These are phyloP conservation scores for Drosophila bifasciata DNA, from an alignment of 1,140 invertebrate species.

Conservation along the genomic window DNA sequence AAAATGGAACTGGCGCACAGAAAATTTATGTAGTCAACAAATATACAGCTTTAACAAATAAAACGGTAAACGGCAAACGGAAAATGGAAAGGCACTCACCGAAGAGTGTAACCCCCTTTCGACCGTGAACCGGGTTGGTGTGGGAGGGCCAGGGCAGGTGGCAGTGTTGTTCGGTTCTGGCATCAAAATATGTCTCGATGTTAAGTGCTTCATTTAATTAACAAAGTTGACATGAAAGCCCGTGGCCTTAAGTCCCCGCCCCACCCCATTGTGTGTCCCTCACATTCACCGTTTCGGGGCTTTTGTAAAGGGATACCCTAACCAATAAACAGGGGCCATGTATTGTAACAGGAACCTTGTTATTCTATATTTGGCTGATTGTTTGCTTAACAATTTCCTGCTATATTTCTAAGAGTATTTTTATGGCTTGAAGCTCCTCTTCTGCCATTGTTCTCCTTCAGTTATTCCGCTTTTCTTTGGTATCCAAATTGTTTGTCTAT, in stretches of 20 bases:
- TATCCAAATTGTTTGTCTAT: conserved; percentile 33
- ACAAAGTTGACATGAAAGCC: conserved; percentile 79
- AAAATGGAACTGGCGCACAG: conserved; percentile 55
- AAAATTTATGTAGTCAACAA: conserved; percentile 61
- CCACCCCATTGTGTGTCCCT: conserved; percentile 29
- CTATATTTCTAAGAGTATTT: conserved; percentile 12
- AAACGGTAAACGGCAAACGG: conserved; percentile 19
- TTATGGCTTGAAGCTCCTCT: too few species aligned
- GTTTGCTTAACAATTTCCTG: neutral
- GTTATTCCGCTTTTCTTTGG: neutral
- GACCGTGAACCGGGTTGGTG: too few species aligned
- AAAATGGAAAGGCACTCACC: conserved; percentile 1
- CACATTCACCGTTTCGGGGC: conserved; percentile 31
- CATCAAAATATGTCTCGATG: conserved; percentile 70
- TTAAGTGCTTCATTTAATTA: conserved; percentile 82
- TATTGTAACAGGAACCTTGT: neutral
- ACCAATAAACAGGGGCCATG: neutral
- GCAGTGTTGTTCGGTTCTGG: conserved; percentile 4
- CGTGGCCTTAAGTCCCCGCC: conserved; percentile 3
- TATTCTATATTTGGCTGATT: neutral
- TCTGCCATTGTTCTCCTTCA: too few species aligned
- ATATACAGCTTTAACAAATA: conserved; percentile 19
- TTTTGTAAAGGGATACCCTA: conserved; percentile 25
- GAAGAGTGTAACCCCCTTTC: conserved; percentile 9
- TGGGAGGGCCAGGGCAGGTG: conserved; percentile 1